phyloP scores from a whole-genome alignment of 2,113 vertebrate genomes.

The Pithys albifrons region DNA sequence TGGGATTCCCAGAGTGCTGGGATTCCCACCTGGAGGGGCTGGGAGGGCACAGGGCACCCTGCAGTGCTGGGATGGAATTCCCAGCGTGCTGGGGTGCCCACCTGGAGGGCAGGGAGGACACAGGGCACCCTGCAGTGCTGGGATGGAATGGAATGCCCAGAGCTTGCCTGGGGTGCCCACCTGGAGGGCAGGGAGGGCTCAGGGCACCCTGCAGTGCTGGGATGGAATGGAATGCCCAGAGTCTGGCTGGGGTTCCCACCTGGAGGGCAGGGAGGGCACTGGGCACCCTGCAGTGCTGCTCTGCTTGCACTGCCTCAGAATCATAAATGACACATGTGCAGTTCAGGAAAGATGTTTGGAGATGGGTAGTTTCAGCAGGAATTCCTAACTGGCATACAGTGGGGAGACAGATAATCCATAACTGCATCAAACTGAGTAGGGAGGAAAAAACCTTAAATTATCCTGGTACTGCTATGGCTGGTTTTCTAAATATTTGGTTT shows the following conservation, averaged over 20 bases:
- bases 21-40: too few species aligned
- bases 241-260: background rate
- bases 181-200: too few species aligned
- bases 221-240: background rate
- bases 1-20: too few species aligned
- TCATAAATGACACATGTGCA: background rate
- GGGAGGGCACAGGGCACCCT: too few species aligned
- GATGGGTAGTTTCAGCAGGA: background rate
- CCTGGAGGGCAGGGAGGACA: too few species aligned
- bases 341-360: background rate
- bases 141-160: too few species aligned
- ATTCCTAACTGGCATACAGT: background rate
- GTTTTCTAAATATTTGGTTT: background rate
- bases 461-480: background rate
- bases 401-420: background rate
- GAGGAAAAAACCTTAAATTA: background rate
- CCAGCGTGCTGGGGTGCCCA: too few species aligned
- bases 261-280: background rate
- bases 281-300: background rate
- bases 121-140: too few species aligned
- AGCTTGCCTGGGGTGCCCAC: too few species aligned
- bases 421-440: background rate
- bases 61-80: too few species aligned
- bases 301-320: background rate
- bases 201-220: background rate